These are phyloP conservation scores for Scaptodrosophila lebanonensis DNA, from an alignment of 1,140 invertebrate species.

Conservation along the genomic window DNA sequence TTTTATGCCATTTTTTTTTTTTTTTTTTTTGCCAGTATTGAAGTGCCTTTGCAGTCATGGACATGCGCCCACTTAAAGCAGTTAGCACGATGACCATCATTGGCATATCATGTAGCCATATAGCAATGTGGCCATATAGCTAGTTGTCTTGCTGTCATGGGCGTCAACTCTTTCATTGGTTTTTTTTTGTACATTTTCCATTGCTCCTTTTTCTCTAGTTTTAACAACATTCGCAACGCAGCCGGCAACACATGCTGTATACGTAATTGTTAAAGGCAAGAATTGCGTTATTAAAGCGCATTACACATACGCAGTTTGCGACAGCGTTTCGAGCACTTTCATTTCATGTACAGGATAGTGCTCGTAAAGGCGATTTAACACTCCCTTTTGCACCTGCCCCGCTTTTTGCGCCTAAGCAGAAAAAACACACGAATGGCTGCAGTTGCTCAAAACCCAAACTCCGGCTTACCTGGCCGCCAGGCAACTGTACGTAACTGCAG, in stretches of 20 bases:
- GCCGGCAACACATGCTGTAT: slow-evolving; percentile 32
- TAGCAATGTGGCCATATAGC: neutral
- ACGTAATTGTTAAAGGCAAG: slow-evolving; percentile 61
- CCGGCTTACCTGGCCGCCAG: slow-evolving; percentile 36
- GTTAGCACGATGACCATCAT: slow-evolving; percentile 66
- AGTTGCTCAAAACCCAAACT: slow-evolving; percentile 7
- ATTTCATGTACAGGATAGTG: too few relatives aligned
- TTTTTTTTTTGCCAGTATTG: slow-evolving; percentile 4
- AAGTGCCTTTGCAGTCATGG: slow-evolving; percentile 11
- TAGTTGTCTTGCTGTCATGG: neutral
- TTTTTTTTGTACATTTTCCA: slow-evolving; percentile 41
- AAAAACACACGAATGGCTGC: slow-evolving; percentile 17
- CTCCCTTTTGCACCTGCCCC: neutral
- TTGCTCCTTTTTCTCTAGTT: too few relatives aligned
- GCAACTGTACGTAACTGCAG: slow-evolving; percentile 49
- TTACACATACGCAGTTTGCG: slow-evolving; percentile 52
- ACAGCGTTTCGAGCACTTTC: slow-evolving; percentile 6
- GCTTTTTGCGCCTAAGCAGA: neutral
- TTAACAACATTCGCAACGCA: slow-evolving; percentile 49
- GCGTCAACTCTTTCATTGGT: slow-evolving; percentile 1
- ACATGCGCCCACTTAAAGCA: slow-evolving; percentile 58
- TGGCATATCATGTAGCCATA: slow-evolving; percentile 53
- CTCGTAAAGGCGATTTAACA: too few relatives aligned
- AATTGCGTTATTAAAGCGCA: too few relatives aligned
- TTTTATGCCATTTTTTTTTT: slow-evolving; percentile 1